Percentiles rank a stretch among this genome's conserved stretches.
Evolutionary conservation across 2,888 invertebrate genomes (phyloP).

Genomic region (Pilophorus perplexus): DNA sequence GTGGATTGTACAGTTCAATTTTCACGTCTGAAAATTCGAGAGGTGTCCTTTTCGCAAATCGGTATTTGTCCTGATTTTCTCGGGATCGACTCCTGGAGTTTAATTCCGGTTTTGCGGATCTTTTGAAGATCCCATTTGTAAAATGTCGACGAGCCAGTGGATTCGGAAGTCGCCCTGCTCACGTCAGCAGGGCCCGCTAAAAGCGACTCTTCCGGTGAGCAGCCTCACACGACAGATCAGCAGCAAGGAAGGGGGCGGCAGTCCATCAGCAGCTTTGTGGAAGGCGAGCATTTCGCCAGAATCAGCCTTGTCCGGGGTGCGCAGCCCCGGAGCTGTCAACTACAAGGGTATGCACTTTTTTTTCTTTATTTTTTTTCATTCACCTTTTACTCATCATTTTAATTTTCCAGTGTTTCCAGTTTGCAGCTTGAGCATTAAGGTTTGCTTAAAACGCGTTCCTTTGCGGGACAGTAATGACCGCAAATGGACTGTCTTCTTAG

Average conservation of each 20-base stretch:
- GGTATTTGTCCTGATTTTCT: too few species aligned
- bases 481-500: too few species aligned
- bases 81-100: too few species aligned
- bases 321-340: constrained; percentile 70
- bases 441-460: too few species aligned
- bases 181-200: constrained; percentile 65
- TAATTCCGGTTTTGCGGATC: too few species aligned
- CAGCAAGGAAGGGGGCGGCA: constrained; percentile 58
- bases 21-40: too few species aligned
- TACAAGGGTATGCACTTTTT: constrained; percentile 64
- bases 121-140: too few species aligned
- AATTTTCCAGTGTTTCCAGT: not conserved
- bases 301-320: constrained; percentile 60
- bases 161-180: constrained; percentile 63
- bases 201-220: constrained; percentile 72
- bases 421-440: too few species aligned
- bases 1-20: too few species aligned
- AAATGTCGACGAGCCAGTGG: constrained; percentile 51
- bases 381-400: not conserved
- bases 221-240: constrained; percentile 67
- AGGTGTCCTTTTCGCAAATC: too few species aligned
- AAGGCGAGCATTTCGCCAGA: constrained; percentile 52
- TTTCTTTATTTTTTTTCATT: not conserved
- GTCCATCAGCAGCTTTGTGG: constrained; percentile 67
- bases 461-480: too few species aligned